Evolutionary conservation across 92 coral and sea anemone genomes (phyloP).

Genomic region (Nematostella vectensis): DNA sequence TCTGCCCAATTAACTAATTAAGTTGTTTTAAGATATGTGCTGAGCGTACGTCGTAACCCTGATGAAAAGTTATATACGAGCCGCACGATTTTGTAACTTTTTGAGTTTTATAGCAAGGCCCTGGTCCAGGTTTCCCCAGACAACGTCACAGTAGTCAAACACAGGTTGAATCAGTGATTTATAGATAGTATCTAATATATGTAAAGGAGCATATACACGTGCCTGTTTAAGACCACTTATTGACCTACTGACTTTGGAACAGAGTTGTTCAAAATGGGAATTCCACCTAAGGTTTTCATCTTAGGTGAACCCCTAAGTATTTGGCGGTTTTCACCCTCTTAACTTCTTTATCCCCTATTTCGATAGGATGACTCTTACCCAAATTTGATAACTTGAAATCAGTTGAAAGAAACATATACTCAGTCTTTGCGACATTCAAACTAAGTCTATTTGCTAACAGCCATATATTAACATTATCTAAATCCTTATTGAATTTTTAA

Average conservation of each 20-base stretch:
- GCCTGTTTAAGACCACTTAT: too few species aligned
- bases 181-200: too few species aligned
- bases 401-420: conserved; percentile 19
- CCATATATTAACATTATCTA: conserved; percentile 17
- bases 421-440: too few species aligned
- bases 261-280: too few species aligned
- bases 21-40: too few species aligned
- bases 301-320: conserved; percentile 6
- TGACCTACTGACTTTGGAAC: too few species aligned
- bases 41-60: background rate
- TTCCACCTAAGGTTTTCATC: too few species aligned
- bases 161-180: conserved; percentile 32
- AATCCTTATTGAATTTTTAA: conserved; percentile 23
- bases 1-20: too few species aligned
- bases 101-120: conserved; percentile 24
- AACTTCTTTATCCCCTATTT: conserved; percentile 10
- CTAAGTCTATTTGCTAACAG: conserved; percentile 25
- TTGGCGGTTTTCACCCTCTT: conserved; percentile 11
- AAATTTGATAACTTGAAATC: conserved; percentile 17
- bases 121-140: conserved; percentile 30
- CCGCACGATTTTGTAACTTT: conserved; percentile 42
- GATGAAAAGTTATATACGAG: conserved; percentile 11
- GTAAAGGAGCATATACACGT: too few species aligned
- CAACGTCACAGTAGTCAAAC: conserved; percentile 34
- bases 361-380: conserved; percentile 3